Percentiles rank a stretch among this genome's conserved stretches.
These are phyloP conservation scores for Gallinago stenura DNA, from an alignment of 2,797 vertebrate genomes.

Conservation along the genomic window DNA sequence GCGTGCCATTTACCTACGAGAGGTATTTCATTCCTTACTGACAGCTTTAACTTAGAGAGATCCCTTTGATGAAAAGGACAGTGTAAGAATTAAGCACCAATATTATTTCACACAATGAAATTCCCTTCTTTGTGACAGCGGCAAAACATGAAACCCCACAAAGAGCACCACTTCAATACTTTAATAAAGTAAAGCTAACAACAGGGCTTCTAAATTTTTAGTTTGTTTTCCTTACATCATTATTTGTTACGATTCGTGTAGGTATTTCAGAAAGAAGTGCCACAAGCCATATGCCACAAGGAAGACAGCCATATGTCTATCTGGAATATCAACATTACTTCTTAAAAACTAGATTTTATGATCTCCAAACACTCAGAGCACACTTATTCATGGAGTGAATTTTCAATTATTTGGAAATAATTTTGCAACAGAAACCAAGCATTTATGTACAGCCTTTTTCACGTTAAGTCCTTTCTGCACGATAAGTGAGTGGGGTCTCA, in stretches of 20 bases:
- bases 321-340: background rate
- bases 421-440: background rate
- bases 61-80: background rate
- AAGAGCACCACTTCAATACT: background rate
- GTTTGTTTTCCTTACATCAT: slow-evolving; percentile 2
- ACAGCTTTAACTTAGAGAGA: background rate
- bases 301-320: background rate
- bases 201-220: background rate
- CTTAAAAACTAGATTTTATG: background rate
- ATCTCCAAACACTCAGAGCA: background rate
- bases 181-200: background rate
- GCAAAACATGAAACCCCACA: background rate
- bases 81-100: background rate
- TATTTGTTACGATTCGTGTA: background rate
- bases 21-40: background rate
- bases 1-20: background rate
- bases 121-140: background rate
- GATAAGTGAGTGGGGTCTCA: background rate
- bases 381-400: background rate
- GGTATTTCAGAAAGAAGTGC: background rate
- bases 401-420: background rate
- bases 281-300: slow-evolving; percentile 21
- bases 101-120: background rate
- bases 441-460: background rate
- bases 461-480: background rate